A percentile compares a stretch with the other conserved stretches of the same genome.
These are phyloP conservation scores for Ctenochaetus hawaiiensis DNA, from an alignment of 2,797 vertebrate genomes.

Conservation along the genomic window DNA sequence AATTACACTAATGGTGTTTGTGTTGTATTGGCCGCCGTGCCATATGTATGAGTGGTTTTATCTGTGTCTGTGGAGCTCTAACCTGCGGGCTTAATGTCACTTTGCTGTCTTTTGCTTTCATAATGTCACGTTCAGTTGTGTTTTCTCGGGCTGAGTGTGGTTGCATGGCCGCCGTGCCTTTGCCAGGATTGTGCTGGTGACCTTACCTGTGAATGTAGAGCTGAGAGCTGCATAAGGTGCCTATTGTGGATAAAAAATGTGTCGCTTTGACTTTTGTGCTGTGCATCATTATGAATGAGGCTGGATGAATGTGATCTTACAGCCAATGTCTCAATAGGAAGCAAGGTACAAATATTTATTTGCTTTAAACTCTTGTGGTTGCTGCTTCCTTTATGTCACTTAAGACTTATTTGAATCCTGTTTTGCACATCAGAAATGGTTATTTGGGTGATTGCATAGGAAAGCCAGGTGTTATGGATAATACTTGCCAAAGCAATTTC, in stretches of 20 bases:
- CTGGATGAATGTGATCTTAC: background rate
- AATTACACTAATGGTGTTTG: background rate
- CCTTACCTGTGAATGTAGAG: background rate
- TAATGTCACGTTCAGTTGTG: background rate
- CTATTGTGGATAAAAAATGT: background rate
- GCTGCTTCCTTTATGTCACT: background rate
- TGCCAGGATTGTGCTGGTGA: background rate
- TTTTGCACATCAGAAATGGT: background rate
- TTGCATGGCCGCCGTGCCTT: background rate
- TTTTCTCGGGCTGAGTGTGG: background rate
- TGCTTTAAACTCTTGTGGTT: background rate
- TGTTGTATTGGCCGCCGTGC: background rate
- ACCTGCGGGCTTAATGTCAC: background rate
- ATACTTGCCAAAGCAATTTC: background rate
- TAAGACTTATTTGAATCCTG: background rate
- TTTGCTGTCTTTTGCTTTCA: background rate
- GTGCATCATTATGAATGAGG: background rate
- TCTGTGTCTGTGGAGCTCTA: background rate
- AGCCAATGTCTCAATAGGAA: background rate
- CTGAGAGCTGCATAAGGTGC: background rate
- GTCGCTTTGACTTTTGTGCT: background rate
- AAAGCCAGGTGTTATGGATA: background rate
- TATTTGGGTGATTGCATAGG: background rate
- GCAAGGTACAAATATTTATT: background rate
- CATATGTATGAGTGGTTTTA: background rate